Evolutionary conservation across 2,113 vertebrate genomes (phyloP).

Genomic region (Aplodontia rufa): DNA sequence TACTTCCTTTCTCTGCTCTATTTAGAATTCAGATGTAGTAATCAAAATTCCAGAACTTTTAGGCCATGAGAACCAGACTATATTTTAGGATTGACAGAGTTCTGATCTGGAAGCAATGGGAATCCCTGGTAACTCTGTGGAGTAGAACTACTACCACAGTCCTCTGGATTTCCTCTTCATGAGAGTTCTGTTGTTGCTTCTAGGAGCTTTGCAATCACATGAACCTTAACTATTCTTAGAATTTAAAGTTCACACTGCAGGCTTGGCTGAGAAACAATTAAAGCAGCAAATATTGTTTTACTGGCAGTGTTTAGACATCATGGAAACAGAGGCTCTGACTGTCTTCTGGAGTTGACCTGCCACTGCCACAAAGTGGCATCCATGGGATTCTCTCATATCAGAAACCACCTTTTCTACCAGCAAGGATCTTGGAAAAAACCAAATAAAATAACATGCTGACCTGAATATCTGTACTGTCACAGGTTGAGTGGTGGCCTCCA

Average conservation of each 20-base stretch:
- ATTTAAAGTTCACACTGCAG: not conserved
- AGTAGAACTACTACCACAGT: too few relatives aligned
- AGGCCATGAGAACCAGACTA: not conserved
- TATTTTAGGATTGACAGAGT: not conserved
- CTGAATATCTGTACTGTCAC: not conserved
- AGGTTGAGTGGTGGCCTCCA: not conserved
- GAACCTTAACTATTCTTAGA: not conserved
- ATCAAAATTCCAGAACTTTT: not conserved
- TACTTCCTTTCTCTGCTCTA: not conserved
- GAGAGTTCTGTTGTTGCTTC: not conserved
- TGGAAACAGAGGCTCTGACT: not conserved
- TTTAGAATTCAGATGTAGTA: not conserved
- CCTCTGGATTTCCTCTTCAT: not conserved
- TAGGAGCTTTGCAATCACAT: not conserved
- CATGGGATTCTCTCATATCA: not conserved
- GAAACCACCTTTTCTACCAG: not conserved
- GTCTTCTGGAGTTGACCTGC: not conserved
- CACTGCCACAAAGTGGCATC: not conserved
- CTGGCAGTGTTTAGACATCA: not conserved
- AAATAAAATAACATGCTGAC: not conserved
- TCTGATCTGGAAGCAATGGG: not conserved
- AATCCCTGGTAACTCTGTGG: not conserved
- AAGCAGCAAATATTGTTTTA: not conserved
- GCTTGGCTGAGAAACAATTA: not conserved
- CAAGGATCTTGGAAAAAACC: not conserved